Evolutionary conservation across 2,888 invertebrate genomes (phyloP).

Genomic region (Liodrosophila aerea): DNA sequence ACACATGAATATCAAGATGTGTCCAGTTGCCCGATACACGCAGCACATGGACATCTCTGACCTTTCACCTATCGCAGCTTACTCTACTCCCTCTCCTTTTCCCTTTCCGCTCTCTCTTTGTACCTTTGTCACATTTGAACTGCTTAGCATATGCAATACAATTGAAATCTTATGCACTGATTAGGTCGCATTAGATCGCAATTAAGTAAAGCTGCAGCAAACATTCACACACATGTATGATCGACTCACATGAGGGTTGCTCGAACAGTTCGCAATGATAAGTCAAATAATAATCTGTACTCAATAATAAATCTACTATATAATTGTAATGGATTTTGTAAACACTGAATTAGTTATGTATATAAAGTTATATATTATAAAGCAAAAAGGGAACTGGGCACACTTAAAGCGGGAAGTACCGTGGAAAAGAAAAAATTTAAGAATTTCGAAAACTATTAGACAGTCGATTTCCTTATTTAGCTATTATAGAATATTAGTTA

Average conservation of each 20-base stretch:
- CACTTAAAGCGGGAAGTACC: no score
- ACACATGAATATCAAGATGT: slow-evolving; percentile 56
- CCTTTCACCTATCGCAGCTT: slow-evolving; percentile 31
- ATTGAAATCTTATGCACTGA: slow-evolving; percentile 61
- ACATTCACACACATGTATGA: not conserved
- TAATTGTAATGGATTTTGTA: no score
- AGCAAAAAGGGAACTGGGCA: no score
- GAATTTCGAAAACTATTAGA: no score
- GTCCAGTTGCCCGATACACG: slow-evolving; percentile 21
- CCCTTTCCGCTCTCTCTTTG: not conserved
- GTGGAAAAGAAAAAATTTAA: no score
- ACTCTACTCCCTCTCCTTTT: not conserved
- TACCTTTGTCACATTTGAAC: not conserved
- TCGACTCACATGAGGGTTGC: slow-evolving; percentile 22
- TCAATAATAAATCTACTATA: no score
- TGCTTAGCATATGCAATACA: slow-evolving; percentile 51
- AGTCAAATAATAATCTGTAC: no score
- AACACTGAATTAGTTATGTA: no score
- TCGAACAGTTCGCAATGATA: not conserved
- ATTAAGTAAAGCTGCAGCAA: slow-evolving; percentile 29
- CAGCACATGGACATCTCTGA: slow-evolving; percentile 59
- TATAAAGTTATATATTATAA: no score
- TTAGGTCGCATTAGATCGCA: slow-evolving; percentile 54
- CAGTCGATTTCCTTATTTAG: no score
- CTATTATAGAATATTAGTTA: no score